phyloP scores from a whole-genome alignment of 2,113 vertebrate genomes.

The Menura novaehollandiae region DNA sequence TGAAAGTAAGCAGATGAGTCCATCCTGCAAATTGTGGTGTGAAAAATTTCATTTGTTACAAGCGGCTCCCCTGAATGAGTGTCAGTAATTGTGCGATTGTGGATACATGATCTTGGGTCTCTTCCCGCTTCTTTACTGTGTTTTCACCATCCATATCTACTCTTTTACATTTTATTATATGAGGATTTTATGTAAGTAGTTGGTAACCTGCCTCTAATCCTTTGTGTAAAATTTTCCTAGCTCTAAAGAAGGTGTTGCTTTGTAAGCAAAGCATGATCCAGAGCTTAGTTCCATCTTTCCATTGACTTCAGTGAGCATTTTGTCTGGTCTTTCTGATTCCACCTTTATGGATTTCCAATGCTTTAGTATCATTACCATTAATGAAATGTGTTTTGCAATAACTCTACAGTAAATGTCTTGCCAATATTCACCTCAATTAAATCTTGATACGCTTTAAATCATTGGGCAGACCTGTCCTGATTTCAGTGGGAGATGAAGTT shows the following conservation, averaged over 20 bases:
- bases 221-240: not conserved
- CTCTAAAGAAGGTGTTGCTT: not conserved
- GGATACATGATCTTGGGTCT: accelerated
- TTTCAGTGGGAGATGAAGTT: not conserved
- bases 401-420: not conserved
- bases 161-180: not conserved
- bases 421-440: not conserved
- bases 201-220: not conserved
- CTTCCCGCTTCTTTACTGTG: not conserved
- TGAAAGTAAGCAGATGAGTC: not conserved
- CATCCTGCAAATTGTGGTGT: not conserved
- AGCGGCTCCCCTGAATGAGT: accelerated
- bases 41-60: not conserved
- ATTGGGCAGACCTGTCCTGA: not conserved
- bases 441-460: not conserved
- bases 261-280: not conserved
- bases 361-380: not conserved
- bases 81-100: not conserved
- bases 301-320: not conserved
- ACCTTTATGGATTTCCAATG: not conserved
- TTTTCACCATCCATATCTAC: not conserved
- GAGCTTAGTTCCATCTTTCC: not conserved
- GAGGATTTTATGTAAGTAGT: not conserved
- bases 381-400: not conserved
- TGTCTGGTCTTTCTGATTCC: not conserved